Conservation (phyloP, 1,140 invertebrate species). For the Temnothorax longispinosus region DNA sequence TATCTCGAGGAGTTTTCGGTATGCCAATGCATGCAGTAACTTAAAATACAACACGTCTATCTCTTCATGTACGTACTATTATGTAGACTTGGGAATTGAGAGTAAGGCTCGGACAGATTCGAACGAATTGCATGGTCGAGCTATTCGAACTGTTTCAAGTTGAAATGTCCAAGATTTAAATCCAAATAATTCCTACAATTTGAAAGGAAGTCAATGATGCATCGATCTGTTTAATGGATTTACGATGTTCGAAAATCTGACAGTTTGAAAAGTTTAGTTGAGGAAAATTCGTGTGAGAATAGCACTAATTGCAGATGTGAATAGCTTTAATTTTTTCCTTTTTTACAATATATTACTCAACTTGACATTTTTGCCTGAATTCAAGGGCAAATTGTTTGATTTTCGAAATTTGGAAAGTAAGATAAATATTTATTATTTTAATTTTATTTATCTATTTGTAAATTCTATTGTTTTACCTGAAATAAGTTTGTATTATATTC, state of each 20-base stretch:
- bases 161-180: not conserved
- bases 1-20: not conserved
- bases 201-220: not conserved
- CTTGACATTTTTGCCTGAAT: not conserved
- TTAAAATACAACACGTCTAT: not conserved
- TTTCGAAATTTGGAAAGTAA: not conserved
- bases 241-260: not conserved
- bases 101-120: not conserved
- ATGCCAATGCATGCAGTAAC: not conserved
- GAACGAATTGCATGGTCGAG: not conserved
- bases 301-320: not conserved
- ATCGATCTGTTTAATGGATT: not conserved
- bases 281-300: conserved; percentile 2
- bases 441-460: not conserved
- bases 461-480: not conserved
- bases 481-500: not conserved
- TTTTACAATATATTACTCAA: not conserved
- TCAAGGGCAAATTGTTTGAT: not conserved
- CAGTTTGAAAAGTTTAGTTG: not conserved
- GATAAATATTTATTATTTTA: not conserved
- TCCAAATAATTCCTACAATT: conserved; percentile 10
- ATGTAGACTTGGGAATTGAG: not conserved
- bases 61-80: not conserved
- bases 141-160: not conserved
- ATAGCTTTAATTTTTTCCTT: not conserved